Conservation (phyloP, 2,797 vertebrate genomes). For the Microctenopoma lineatum region DNA sequence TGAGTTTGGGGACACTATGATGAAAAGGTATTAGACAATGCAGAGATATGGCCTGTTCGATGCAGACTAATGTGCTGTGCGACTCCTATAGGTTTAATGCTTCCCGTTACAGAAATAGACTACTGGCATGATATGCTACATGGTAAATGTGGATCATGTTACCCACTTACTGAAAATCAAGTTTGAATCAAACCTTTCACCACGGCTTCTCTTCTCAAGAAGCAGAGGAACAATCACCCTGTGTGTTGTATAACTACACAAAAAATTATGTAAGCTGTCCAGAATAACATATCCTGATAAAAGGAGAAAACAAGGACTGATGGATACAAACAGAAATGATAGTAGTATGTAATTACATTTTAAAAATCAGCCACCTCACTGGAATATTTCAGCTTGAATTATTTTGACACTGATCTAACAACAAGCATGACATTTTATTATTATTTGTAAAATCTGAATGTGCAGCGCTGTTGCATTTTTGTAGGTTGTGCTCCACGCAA, state of each 20-base stretch:
- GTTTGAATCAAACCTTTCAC: constrained; percentile 35
- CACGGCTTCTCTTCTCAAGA: constrained; percentile 6
- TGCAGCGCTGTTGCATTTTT: background rate
- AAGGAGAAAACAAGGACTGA: background rate
- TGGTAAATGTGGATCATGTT: background rate
- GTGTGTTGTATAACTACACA: background rate
- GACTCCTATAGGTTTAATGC: constrained; percentile 4
- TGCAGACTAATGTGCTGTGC: background rate
- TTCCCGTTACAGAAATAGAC: constrained; percentile 2
- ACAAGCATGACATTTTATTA: background rate
- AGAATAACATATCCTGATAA: constrained; percentile 1
- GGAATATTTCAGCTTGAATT: constrained; percentile 5
- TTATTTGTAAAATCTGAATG: too few relatives aligned
- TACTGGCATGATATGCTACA: background rate
- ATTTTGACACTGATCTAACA: background rate
- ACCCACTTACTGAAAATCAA: constrained; percentile 36
- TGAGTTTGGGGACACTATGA: background rate
- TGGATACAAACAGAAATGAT: background rate
- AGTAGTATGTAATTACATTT: constrained; percentile 3
- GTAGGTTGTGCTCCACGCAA: background rate
- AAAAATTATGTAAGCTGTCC: background rate
- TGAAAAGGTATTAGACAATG: background rate
- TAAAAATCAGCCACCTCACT: constrained; percentile 1
- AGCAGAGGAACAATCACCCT: background rate
- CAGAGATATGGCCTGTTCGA: background rate